Conservation (phyloP, 2,888 invertebrate genomes). For the Cephus pygmeus region DNA sequence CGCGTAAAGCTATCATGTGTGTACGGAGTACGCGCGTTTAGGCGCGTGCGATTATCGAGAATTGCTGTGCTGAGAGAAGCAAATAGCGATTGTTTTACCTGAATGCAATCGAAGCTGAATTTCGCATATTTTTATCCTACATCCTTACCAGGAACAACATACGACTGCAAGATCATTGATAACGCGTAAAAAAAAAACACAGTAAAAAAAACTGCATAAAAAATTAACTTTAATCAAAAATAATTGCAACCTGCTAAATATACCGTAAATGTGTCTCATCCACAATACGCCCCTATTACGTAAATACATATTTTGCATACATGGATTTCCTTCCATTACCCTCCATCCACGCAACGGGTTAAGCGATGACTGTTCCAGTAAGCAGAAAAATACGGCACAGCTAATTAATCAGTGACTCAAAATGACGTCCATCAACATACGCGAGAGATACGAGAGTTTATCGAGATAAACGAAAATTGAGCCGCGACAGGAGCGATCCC, state of each 20-base stretch:
- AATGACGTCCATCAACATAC: slow-evolving; percentile 32
- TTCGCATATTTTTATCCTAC: neutral
- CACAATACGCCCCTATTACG: neutral
- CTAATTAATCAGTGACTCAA: slow-evolving; percentile 40
- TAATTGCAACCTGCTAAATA: neutral
- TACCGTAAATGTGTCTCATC: neutral
- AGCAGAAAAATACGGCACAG: slow-evolving; percentile 7
- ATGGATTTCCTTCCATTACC: slow-evolving; percentile 59
- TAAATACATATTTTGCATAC: slow-evolving; percentile 14
- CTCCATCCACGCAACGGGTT: slow-evolving; percentile 52
- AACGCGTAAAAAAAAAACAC: neutral
- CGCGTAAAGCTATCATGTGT: neutral
- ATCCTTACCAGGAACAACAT: neutral
- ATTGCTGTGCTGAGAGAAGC: neutral
- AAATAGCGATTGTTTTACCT: slow-evolving; percentile 4
- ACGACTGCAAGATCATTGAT: neutral
- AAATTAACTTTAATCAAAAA: too few species aligned
- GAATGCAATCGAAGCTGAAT: slow-evolving; percentile 3
- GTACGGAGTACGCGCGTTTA: neutral
- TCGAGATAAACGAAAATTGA: slow-evolving; percentile 26
- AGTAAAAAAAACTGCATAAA: too few species aligned
- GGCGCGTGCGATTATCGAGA: neutral
- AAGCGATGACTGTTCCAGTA: slow-evolving; percentile 37
- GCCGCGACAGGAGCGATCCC: slow-evolving; percentile 10
- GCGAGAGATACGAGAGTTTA: slow-evolving; percentile 38